Conservation (phyloP, 2,113 vertebrate genomes). For the Speoplatyrhinus poulsoni region DNA sequence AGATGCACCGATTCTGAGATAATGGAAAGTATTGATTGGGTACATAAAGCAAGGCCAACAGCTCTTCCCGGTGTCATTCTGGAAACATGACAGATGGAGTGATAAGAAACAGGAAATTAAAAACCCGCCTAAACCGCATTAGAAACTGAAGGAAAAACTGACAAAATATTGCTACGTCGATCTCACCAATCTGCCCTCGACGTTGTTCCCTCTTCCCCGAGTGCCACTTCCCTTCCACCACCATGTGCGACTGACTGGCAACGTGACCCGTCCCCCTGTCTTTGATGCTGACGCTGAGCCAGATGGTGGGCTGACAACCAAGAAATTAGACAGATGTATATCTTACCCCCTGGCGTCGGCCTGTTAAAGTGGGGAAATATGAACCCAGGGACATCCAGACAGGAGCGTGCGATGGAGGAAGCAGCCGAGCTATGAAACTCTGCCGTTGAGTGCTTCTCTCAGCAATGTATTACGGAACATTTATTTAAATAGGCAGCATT, state of each 20-base stretch:
- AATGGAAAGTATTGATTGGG: too few relatives aligned
- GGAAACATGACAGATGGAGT: too few relatives aligned
- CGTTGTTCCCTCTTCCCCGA: too few relatives aligned
- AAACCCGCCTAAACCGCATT: too few relatives aligned
- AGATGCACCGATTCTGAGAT: too few relatives aligned
- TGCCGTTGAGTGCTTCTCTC: constrained; percentile 6
- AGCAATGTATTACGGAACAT: constrained; percentile 14
- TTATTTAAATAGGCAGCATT: neutral
- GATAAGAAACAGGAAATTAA: too few relatives aligned
- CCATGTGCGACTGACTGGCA: constrained; percentile 25
- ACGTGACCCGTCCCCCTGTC: constrained; percentile 33
- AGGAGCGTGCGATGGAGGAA: constrained; percentile 4
- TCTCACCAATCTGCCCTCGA: too few relatives aligned
- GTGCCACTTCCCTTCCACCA: too few relatives aligned
- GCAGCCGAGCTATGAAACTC: constrained; percentile 18
- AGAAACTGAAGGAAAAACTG: too few relatives aligned
- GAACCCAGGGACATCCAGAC: constrained; percentile 29
- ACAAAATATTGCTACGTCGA: too few relatives aligned
- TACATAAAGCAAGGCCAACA: too few relatives aligned
- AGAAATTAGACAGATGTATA: constrained; percentile 72
- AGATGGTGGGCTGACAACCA: constrained; percentile 70
- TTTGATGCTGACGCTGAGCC: constrained; percentile 57
- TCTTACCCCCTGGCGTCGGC: constrained; percentile 52
- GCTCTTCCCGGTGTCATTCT: too few relatives aligned
- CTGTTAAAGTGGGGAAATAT: constrained; percentile 5